A percentile compares a stretch with the other conserved stretches of the same genome.
Evolutionary conservation across 1,140 invertebrate species (phyloP).

Genomic region (Lasioglossum baleicum): DNA sequence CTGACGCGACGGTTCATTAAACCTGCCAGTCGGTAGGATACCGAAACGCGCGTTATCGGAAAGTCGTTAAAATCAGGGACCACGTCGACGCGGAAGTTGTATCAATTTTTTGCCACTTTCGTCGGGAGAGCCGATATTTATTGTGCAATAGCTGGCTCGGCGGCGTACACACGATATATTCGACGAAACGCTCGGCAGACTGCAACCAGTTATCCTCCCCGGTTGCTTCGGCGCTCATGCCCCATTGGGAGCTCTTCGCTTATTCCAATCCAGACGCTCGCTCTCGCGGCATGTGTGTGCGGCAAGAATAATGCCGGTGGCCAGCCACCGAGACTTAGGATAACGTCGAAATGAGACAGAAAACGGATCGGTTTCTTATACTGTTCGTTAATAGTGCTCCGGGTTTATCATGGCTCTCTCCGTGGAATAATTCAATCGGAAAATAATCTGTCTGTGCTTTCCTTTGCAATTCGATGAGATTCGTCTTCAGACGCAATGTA

Average conservation of each 20-base stretch:
- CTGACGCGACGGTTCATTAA: slow-evolving; percentile 24
- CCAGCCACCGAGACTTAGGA: background rate
- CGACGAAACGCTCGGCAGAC: slow-evolving; percentile 39
- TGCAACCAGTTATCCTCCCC: slow-evolving; percentile 48
- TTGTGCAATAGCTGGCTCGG: slow-evolving; percentile 44
- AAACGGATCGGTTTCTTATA: background rate
- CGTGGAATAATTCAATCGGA: background rate
- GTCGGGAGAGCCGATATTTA: slow-evolving; percentile 50
- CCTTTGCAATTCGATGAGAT: too few relatives aligned
- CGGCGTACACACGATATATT: slow-evolving; percentile 37
- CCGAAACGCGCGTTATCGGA: slow-evolving; percentile 22
- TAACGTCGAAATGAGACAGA: background rate
- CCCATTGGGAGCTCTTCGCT: slow-evolving; percentile 39
- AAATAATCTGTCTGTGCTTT: too few relatives aligned
- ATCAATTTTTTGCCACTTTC: slow-evolving; percentile 34
- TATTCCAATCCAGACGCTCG: slow-evolving; percentile 50
- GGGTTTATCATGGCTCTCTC: background rate
- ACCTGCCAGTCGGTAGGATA: background rate
- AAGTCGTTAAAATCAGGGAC: slow-evolving; percentile 37
- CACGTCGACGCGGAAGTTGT: slow-evolving; percentile 19
- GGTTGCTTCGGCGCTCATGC: slow-evolving; percentile 33
- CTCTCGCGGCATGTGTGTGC: slow-evolving; percentile 6
- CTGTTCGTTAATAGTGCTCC: background rate
- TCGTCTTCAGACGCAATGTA: too few relatives aligned
- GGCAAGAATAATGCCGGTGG: slow-evolving; percentile 31